Evolutionary conservation across 1,140 invertebrate species (phyloP).

Genomic region (honey bee (Apis mellifera)): Amel_HAv3.1 CM009942.2:10690501-10691000

Average conservation of each 20-base stretch:
- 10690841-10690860: slow-evolving; percentile 34
- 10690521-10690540: slow-evolving; percentile 60
- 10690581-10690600: neutral
- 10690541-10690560: slow-evolving; percentile 57
- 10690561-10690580: slow-evolving; percentile 40
- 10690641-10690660: slow-evolving; percentile 54
- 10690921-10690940: slow-evolving; percentile 86
- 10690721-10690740: slow-evolving; percentile 75
- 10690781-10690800: slow-evolving; percentile 75
- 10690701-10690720: slow-evolving; percentile 65
- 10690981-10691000: slow-evolving; percentile 91
- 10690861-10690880: slow-evolving; percentile 16
- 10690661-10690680: slow-evolving; percentile 69
- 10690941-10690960: slow-evolving; percentile 89
- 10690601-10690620: neutral
- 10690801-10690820: slow-evolving; percentile 41
- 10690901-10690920: slow-evolving; percentile 84
- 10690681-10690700: slow-evolving; percentile 51
- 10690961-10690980: slow-evolving; percentile 91
- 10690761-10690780: slow-evolving; percentile 74
- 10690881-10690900: slow-evolving; percentile 13
- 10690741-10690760: slow-evolving; percentile 72
- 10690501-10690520: slow-evolving; percentile 85
- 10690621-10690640: slow-evolving; percentile 19
- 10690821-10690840: slow-evolving; percentile 41